phyloP scores from a whole-genome alignment of 1,140 invertebrate species.

The Glossosoma conforme region DNA sequence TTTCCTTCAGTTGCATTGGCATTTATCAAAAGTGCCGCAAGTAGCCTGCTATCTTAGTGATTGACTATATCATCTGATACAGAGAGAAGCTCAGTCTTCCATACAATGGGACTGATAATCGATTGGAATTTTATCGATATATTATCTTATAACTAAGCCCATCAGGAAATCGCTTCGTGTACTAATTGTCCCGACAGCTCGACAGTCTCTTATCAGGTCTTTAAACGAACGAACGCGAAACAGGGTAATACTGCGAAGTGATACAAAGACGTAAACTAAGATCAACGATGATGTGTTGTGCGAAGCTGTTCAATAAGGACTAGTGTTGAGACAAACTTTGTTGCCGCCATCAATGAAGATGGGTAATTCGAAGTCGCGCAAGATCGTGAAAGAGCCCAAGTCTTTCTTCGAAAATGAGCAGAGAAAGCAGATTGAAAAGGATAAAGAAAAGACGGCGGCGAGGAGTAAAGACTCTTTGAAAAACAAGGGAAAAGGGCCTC shows the following conservation, averaged over 20 bases:
- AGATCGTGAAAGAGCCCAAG: slow-evolving; percentile 41
- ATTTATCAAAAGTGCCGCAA: too few relatives aligned
- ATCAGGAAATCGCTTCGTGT: background rate
- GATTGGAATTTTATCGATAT: background rate
- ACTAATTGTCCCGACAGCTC: background rate
- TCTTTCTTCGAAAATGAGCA: slow-evolving; percentile 43
- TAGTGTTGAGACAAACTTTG: background rate
- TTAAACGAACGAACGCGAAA: background rate
- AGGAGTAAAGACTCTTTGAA: background rate
- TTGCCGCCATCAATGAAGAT: slow-evolving; percentile 31
- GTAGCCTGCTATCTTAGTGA: too few relatives aligned
- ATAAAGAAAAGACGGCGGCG: slow-evolving; percentile 35
- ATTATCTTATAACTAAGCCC: background rate
- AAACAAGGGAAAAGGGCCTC: slow-evolving; percentile 18
- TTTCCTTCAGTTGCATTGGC: too few relatives aligned
- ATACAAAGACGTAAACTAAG: background rate
- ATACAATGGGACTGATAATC: too few relatives aligned
- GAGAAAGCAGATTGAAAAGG: slow-evolving; percentile 40
- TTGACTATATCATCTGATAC: too few relatives aligned
- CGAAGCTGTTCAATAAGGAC: background rate
- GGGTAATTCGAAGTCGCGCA: slow-evolving; percentile 41
- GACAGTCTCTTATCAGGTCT: slow-evolving; percentile 4
- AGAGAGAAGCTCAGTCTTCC: too few relatives aligned
- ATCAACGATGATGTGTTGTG: background rate
- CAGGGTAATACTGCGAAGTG: background rate